Evolutionary conservation across 2,113 vertebrate species (phyloP), one percentile per base, ranked within the genome.

Genomic region (Phrynocephalus versicolor): DNA sequence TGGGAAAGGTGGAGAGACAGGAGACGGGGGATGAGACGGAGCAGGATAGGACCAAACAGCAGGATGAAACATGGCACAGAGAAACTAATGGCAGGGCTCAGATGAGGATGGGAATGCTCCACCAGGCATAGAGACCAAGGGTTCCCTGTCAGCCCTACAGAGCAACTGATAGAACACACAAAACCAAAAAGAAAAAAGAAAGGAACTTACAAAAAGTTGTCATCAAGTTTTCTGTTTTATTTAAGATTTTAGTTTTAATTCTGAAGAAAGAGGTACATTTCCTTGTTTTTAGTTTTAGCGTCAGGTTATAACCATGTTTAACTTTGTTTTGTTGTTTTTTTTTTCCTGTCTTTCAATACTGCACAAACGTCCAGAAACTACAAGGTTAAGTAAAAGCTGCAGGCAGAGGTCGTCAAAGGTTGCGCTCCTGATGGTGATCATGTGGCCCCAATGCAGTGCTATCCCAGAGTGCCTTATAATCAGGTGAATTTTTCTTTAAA

Each of bases 211-310:
- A 84, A 82, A 39, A 87, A 86, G 62, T 93, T 95, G 94, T 95
- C 95, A 96, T 96, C 97, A 97, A 98, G 96, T 98, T 98, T 97
- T 98, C 94, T 97, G 96, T 98, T 99, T 99, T 99, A 99, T 99
- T 99, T 98, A 98, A 98, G 97, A 97, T 97, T 99, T 97, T 98
- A 97, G 97, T 98, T 98, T 97, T 98, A 98, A 98, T 98, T 98
- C 97, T 98, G 98, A 97, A 99, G 98, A 98, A 97, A 97, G 98
- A 97, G 97, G 98, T 98, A 98, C 97, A 97, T 97, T 97, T 98
- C 94, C 96, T 96, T 96, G 94, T 94, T 96, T 97, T 97, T 97
- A 96, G 95, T 96, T 97, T 97, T 97, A 97, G 96, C 93, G 9
- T 97, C 96, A 96, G 96, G 96, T 97, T 97, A 97, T 97, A 96